phyloP scores from a whole-genome alignment of 2,888 invertebrate species.

The Thymelicus lineola region DNA sequence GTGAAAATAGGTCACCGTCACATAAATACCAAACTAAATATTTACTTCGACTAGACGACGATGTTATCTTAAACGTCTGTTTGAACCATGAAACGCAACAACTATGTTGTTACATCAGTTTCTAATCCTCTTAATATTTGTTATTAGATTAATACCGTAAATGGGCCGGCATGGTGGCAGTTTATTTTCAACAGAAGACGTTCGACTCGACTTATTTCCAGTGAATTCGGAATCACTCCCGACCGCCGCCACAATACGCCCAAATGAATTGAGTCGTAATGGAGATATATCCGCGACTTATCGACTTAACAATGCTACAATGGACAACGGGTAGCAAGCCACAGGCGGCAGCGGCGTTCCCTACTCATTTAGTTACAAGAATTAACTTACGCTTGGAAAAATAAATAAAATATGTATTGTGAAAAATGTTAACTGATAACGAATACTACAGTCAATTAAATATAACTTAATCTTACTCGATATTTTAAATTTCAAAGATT shows the following conservation, averaged over 20 bases:
- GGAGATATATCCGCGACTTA: constrained; percentile 45
- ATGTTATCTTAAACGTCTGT: neutral
- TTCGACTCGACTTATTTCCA: constrained; percentile 20
- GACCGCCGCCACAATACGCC: constrained; percentile 36
- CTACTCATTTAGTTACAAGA: no score
- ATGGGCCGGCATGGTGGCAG: neutral
- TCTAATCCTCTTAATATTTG: constrained; percentile 13
- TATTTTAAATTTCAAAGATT: no score
- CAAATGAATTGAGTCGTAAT: constrained; percentile 49
- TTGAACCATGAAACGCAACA: neutral
- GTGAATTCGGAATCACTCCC: constrained; percentile 38
- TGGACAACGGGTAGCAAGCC: constrained; percentile 4
- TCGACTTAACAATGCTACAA: constrained; percentile 40
- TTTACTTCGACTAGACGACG: no score
- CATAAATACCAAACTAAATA: no score
- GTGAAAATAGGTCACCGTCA: no score
- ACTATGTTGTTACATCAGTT: constrained; percentile 9
- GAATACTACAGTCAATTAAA: no score
- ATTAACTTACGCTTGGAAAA: no score
- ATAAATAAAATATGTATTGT: no score
- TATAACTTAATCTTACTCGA: no score
- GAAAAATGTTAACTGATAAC: no score
- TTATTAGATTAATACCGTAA: constrained; percentile 21
- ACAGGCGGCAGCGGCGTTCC: constrained; percentile 9
- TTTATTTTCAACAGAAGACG: constrained; percentile 7